phyloP scores from a whole-genome alignment of 2,797 vertebrate genomes.

The Lagothrix lagotricha region DNA sequence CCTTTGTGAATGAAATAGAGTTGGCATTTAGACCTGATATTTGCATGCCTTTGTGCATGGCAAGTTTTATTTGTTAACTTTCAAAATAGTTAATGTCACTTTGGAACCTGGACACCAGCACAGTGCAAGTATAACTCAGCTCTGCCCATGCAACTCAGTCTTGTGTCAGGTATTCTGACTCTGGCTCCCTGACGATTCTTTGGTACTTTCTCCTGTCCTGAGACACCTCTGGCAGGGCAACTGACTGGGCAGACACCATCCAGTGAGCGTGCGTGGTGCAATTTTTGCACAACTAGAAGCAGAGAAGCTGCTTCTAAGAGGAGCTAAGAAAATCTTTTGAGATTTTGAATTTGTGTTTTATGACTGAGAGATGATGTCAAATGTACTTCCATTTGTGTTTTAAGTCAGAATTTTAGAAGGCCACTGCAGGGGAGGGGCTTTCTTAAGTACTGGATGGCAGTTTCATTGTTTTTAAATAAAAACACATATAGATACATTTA shows the following conservation, averaged over 20 bases:
- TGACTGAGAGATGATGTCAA: neutral
- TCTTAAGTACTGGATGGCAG: neutral
- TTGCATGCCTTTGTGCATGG: neutral
- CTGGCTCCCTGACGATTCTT: neutral
- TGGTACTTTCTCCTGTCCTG: neutral
- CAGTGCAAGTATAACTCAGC: accelerated
- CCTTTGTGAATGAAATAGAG: slow-evolving; percentile 4
- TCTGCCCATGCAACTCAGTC: neutral
- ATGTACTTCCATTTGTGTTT: slow-evolving; percentile 8
- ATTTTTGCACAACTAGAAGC: neutral
- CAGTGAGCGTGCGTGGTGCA: neutral
- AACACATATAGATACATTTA: neutral
- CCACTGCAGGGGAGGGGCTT: neutral
- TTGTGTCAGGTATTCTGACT: neutral
- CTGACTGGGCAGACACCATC: neutral
- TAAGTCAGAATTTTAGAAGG: slow-evolving; percentile 11
- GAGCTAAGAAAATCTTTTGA: neutral
- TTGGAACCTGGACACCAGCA: neutral
- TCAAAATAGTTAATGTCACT: neutral
- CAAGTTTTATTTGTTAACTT: neutral
- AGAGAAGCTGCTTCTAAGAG: neutral
- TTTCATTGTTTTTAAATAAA: slow-evolving; percentile 45
- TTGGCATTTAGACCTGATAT: neutral
- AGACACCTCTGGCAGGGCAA: neutral
- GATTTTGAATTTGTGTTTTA: neutral